These are phyloP conservation scores for Drosophila triauraria DNA, from an alignment of 1,140 invertebrate species.

Conservation along the genomic window DNA sequence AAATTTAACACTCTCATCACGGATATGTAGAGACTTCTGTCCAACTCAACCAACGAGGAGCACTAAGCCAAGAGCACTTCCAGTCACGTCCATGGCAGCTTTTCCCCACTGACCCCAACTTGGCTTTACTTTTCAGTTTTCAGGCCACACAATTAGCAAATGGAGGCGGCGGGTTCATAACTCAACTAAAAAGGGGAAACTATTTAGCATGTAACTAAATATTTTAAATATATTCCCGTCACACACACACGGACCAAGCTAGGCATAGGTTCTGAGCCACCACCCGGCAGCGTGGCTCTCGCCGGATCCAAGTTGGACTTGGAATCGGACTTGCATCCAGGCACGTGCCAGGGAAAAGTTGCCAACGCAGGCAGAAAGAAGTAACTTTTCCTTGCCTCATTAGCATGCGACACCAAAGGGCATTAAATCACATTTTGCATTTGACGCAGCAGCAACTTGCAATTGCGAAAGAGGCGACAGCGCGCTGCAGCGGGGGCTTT, in stretches of 20 bases:
- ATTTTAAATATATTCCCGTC: constrained; percentile 52
- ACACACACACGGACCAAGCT: constrained; percentile 19
- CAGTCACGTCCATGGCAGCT: constrained; percentile 44
- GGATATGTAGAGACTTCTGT: neutral
- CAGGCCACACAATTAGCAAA: constrained; percentile 56
- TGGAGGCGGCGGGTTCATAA: constrained; percentile 41
- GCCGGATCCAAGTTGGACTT: constrained; percentile 16
- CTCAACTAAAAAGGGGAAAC: constrained; percentile 34
- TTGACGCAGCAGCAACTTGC: constrained; percentile 58
- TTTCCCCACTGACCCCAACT: constrained; percentile 11
- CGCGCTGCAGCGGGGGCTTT: neutral
- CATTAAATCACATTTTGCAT: constrained; percentile 64
- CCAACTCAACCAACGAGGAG: no score
- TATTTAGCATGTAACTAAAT: constrained; percentile 54
- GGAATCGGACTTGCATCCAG: constrained; percentile 41
- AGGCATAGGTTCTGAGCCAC: constrained; percentile 31
- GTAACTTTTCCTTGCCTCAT: constrained; percentile 58
- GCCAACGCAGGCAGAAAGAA: constrained; percentile 45
- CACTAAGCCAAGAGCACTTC: constrained; percentile 22
- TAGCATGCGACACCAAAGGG: constrained; percentile 59
- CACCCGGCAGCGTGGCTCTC: neutral
- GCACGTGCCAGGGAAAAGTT: constrained; percentile 57
- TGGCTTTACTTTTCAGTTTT: constrained; percentile 24
- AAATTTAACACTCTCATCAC: constrained; percentile 4
- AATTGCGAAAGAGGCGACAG: constrained; percentile 42